phyloP scores from a whole-genome alignment of 2,888 invertebrate species.

The Idaea aversata region DNA sequence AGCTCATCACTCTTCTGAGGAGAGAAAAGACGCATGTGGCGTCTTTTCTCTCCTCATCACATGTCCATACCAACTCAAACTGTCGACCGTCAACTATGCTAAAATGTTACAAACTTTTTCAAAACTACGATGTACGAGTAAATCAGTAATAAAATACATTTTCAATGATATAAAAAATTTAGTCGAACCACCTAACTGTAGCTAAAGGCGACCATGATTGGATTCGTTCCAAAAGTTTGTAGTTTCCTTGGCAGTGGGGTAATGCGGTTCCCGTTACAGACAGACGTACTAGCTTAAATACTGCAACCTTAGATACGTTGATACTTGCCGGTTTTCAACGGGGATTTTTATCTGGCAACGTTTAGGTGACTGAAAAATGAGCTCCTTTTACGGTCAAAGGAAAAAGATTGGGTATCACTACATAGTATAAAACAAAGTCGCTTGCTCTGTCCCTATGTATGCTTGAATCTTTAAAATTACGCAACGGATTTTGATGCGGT shows the following conservation, averaged over 20 bases:
- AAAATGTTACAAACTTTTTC: too few relatives aligned
- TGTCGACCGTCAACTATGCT: neutral
- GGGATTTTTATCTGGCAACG: too few relatives aligned
- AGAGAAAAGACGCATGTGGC: too few relatives aligned
- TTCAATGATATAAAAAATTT: neutral
- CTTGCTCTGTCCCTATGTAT: too few relatives aligned
- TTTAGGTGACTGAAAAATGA: too few relatives aligned
- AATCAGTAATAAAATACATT: neutral
- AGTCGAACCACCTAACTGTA: neutral
- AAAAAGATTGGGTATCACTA: too few relatives aligned
- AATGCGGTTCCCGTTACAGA: slow-evolving; percentile 1
- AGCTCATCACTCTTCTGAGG: too few relatives aligned
- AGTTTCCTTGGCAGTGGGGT: neutral
- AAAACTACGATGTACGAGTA: neutral
- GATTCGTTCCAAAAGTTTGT: neutral
- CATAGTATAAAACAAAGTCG: too few relatives aligned
- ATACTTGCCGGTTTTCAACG: neutral
- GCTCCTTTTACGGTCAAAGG: too few relatives aligned
- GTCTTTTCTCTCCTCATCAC: too few relatives aligned
- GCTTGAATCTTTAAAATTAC: too few relatives aligned
- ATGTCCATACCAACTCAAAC: neutral
- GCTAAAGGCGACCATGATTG: neutral
- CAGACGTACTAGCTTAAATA: neutral
- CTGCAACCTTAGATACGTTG: neutral
- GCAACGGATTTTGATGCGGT: too few relatives aligned